Conservation (phyloP, 1,140 invertebrate genomes). For the Lutraria rhynchaena region DNA sequence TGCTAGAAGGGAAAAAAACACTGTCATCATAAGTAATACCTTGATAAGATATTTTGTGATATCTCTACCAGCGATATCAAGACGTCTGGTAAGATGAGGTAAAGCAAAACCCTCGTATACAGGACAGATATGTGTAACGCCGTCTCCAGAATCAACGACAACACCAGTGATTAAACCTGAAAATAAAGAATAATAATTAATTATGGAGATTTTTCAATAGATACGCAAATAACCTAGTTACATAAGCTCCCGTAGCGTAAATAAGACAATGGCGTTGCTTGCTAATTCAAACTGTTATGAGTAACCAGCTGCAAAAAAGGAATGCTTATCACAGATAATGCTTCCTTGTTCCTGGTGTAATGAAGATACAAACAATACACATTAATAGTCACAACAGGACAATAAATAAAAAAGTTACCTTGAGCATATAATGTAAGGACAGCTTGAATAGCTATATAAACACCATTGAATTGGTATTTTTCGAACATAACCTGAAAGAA, state of each 20-base stretch:
- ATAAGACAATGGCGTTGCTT: too few relatives aligned
- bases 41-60: conserved; percentile 99
- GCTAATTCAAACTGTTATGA: too few relatives aligned
- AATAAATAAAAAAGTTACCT: conserved; percentile 84
- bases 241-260: too few relatives aligned
- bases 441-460: conserved; percentile 97
- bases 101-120: conserved; percentile 99
- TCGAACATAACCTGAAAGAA: conserved; percentile 98
- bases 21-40: too few relatives aligned
- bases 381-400: too few relatives aligned
- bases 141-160: conserved; percentile 99
- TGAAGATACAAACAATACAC: too few relatives aligned
- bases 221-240: too few relatives aligned
- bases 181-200: conserved; percentile 1
- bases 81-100: conserved; percentile 95
- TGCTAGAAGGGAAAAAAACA: too few relatives aligned
- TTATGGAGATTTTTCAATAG: too few relatives aligned
- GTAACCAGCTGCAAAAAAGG: too few relatives aligned
- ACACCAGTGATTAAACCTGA: conserved; percentile 95
- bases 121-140: conserved; percentile 99
- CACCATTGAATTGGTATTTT: conserved; percentile 97
- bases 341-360: too few relatives aligned
- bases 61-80: conserved; percentile 99
- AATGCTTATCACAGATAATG: too few relatives aligned
- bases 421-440: conserved; percentile 99